Percentiles rank a stretch among this genome's conserved stretches.
Conservation (phyloP, 2,888 invertebrate species). For the Pasiphila rectangulata region DNA sequence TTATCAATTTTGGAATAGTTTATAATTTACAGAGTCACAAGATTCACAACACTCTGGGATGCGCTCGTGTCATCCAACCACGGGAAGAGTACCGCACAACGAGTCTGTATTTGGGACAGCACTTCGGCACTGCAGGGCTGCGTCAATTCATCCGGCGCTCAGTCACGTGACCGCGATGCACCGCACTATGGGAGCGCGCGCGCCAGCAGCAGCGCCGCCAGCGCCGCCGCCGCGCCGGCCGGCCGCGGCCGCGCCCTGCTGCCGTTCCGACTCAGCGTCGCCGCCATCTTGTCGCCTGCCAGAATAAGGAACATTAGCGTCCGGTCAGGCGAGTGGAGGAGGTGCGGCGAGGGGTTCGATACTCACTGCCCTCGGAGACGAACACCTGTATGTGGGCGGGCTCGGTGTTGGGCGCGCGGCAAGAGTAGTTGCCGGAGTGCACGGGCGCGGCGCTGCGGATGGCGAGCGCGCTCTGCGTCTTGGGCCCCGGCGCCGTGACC, state of each 20-base stretch:
- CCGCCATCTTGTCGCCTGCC: slow-evolving; percentile 95
- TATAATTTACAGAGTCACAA: background rate
- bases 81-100: background rate
- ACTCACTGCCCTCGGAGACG: slow-evolving; percentile 91
- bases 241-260: slow-evolving; percentile 25
- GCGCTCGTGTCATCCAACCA: background rate
- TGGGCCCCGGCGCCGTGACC: slow-evolving; percentile 90
- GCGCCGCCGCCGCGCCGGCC: too few species aligned
- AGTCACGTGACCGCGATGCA: too few species aligned
- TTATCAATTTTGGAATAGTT: background rate
- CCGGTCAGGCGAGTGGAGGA: background rate
- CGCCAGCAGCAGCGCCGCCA: slow-evolving; percentile 2
- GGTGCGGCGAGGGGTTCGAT: slow-evolving; percentile 1
- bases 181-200: too few species aligned
- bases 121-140: slow-evolving; percentile 8
- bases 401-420: slow-evolving; percentile 93
- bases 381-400: slow-evolving; percentile 94
- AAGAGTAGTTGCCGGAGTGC: slow-evolving; percentile 95
- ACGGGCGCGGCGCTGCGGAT: slow-evolving; percentile 90
- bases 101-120: background rate
- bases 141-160: slow-evolving; percentile 14
- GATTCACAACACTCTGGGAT: background rate
- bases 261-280: slow-evolving; percentile 90
- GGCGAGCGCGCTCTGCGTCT: slow-evolving; percentile 91
- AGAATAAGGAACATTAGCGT: slow-evolving; percentile 36